These are phyloP conservation scores for Gopherus evgoodei DNA, from an alignment of 2,113 vertebrate species.

Conservation along the genomic window DNA sequence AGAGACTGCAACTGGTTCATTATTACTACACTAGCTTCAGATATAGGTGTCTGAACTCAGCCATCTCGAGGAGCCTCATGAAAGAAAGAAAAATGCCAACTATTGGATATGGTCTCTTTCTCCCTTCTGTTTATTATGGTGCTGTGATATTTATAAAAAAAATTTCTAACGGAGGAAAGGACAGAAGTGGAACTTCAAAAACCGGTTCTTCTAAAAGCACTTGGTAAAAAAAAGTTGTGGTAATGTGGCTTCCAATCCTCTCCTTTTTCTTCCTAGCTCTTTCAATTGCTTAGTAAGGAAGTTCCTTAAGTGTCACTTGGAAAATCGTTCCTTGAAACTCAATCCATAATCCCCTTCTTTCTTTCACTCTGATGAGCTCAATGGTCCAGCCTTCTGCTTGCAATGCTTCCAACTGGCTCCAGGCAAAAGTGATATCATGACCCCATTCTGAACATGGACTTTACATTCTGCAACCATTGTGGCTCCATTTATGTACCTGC, in stretches of 20 bases:
- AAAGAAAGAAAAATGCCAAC: neutral
- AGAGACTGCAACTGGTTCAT: neutral
- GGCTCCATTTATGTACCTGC: rapidly evolving
- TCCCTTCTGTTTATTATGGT: neutral
- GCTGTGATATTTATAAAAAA: neutral
- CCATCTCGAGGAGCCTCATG: neutral
- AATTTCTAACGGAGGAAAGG: neutral
- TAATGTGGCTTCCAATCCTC: neutral
- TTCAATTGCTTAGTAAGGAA: neutral
- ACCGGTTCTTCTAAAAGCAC: neutral
- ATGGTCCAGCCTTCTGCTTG: neutral
- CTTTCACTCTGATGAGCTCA: neutral
- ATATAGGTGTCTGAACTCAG: neutral
- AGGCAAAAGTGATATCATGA: neutral
- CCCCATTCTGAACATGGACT: neutral
- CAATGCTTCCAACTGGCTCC: neutral
- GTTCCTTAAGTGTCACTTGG: neutral
- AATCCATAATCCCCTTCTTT: neutral
- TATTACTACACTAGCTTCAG: rapidly evolving
- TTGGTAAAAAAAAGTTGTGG: neutral
- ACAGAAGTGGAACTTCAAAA: neutral
- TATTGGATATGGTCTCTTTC: neutral
- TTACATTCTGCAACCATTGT: neutral
- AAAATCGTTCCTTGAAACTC: neutral
- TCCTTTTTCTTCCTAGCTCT: neutral